These are phyloP conservation scores for Pollenia griseotomentosa DNA, from an alignment of 2,888 invertebrate genomes.

Conservation along the genomic window DNA sequence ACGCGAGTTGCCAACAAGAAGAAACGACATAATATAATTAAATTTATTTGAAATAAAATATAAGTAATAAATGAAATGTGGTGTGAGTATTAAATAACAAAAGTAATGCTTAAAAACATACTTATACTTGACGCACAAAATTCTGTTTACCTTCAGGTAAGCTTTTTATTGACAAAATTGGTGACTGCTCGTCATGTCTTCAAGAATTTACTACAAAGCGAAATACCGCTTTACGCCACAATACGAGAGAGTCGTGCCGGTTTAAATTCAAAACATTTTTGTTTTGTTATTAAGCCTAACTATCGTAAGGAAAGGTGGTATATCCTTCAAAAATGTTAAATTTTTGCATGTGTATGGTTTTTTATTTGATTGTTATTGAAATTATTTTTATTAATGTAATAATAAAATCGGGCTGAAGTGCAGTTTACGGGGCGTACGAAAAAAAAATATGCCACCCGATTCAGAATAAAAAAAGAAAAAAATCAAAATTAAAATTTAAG, in stretches of 20 bases:
- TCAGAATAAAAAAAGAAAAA: too few species aligned
- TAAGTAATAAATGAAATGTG: slow-evolving; percentile 59
- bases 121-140: neutral
- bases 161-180: slow-evolving; percentile 46
- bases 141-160: slow-evolving; percentile 48
- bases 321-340: slow-evolving; percentile 8
- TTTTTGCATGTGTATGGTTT: neutral
- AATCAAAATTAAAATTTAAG: too few species aligned
- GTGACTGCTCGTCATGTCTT: slow-evolving; percentile 31
- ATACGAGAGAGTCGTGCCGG: slow-evolving; percentile 59
- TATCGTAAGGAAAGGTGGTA: slow-evolving; percentile 59
- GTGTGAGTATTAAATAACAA: slow-evolving; percentile 46
- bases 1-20: slow-evolving; percentile 4
- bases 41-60: neutral
- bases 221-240: slow-evolving; percentile 41
- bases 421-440: too few species aligned
- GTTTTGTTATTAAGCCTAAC: slow-evolving; percentile 61
- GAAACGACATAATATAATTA: neutral
- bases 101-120: neutral
- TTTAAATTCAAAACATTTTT: slow-evolving; percentile 52
- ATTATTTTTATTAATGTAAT: neutral
- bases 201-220: slow-evolving; percentile 39
- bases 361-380: neutral
- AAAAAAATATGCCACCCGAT: too few species aligned
- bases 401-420: too few species aligned